Base-by-base conservation (phyloP, 2,113 vertebrate species). In the Drymodes brunneopygia region DNA sequence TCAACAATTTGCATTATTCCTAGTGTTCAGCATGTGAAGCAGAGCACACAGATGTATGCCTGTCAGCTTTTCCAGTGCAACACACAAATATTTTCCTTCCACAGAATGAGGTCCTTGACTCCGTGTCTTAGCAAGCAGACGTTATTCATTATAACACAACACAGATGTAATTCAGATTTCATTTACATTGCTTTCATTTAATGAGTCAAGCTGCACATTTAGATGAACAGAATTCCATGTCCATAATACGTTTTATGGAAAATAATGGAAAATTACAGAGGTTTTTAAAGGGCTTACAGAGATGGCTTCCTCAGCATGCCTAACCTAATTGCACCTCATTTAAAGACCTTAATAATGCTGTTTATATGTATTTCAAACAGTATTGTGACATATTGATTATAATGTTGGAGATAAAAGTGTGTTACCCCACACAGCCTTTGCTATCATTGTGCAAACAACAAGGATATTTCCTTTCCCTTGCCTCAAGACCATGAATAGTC, bases 91-190 rank as follows among this genome's bases (percentile, higher is more conserved):
- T 97, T 98, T 98, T 98, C 96, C 96, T 97, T 96, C 90, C 96
- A 93, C 77, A 87, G 89, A 96, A 75, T 81, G 45, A 95, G 95
- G 88, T 75, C 79, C 80, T 97, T 97, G 95, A 97, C 92, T 98
- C 98, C 97, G 88, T 94, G 97, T 97, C 96, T 97, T 94, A 94
- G 92, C 81, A 90, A 91, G 95, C 95, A 98, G 98, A 98, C 88
- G 9, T 97, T 97, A 98, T 97, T 98, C 96, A 97, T 96, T 96
- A 94, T 65, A 97, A 98, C 91, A 96, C 60, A 97, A 70, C 96
- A 94, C 98, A 98, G 96, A 97, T 98, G 97, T 93, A 97, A 95
- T 97, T 97, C 92, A 88, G 82, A 97, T 97, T 97, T 98, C 89
- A 94, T 88, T 89, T 95, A 94, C 96, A 65, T 97, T 97, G 62